phyloP scores from a whole-genome alignment of 2,888 invertebrate species.

The Campoplex nolae region DNA sequence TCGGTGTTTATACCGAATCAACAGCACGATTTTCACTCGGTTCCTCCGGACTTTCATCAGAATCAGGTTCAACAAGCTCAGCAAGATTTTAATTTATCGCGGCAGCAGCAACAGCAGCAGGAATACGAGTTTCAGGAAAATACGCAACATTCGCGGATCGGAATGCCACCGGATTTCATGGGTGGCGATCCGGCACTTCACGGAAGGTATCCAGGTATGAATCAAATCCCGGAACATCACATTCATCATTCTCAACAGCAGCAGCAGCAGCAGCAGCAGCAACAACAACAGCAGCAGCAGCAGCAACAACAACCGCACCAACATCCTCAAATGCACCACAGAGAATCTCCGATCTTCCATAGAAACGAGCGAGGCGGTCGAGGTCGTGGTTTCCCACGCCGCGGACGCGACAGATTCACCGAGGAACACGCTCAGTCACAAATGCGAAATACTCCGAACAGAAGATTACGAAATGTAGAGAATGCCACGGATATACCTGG shows the following conservation, averaged over 20 bases:
- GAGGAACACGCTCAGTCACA: slow-evolving; percentile 76
- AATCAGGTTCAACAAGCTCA: slow-evolving; percentile 74
- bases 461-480: slow-evolving; percentile 40
- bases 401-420: slow-evolving; percentile 77
- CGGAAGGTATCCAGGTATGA: slow-evolving; percentile 71
- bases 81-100: slow-evolving; percentile 67
- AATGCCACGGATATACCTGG: slow-evolving; percentile 66
- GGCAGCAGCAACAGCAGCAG: slow-evolving; percentile 69
- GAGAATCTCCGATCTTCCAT: slow-evolving; percentile 75
- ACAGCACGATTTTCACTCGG: slow-evolving; percentile 74
- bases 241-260: slow-evolving; percentile 70
- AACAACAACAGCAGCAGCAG: slow-evolving; percentile 74
- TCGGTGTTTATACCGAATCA: slow-evolving; percentile 65
- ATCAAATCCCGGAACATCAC: slow-evolving; percentile 64
- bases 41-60: slow-evolving; percentile 77
- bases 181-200: slow-evolving; percentile 72
- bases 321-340: slow-evolving; percentile 74
- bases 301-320: slow-evolving; percentile 75
- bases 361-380: slow-evolving; percentile 76
- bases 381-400: slow-evolving; percentile 77
- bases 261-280: slow-evolving; percentile 75
- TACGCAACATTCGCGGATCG: slow-evolving; percentile 69
- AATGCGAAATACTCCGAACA: slow-evolving; percentile 70
- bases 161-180: slow-evolving; percentile 75
- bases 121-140: slow-evolving; percentile 77